Base-by-base conservation (phyloP, 2,888 invertebrate species). In the Abrostola tripartita region DNA sequence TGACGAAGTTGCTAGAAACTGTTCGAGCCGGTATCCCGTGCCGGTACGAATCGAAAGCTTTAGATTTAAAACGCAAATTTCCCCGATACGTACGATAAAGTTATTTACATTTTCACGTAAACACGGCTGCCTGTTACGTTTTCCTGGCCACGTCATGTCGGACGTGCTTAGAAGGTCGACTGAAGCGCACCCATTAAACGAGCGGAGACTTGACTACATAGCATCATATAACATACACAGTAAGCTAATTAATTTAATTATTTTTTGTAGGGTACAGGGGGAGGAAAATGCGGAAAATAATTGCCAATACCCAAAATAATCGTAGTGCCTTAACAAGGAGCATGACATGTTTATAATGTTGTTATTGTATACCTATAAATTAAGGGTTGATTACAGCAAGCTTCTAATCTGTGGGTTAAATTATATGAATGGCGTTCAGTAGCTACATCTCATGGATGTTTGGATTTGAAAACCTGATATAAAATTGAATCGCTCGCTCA, bases 51-150 rank as follows among this genome's bases (percentile, higher is more conserved):
- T 72, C 58, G 57, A 70, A 65, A 72, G 52, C 11, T 58, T 50
- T 59, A 59, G 49, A 74, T 78, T 78, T 76, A 56, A 78, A 78
- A 71, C 66, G 62, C 71, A 71, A 65, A 71, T 71, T 74, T 65
- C 62, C 53, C 62, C 47, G 37, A 63, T 71, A 53, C 52, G 52
- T 52, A 53, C 41, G 64, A 61, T 65, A 54, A 35, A 65, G 53
- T 41, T 76, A 71, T 79, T 79, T 79, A 74, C 66, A 76, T 68
- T 60, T 68, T 41, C 55, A 57, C 66, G 68, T 65, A 63, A 77
- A 75, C 61, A 78, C 63, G 64, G 64, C 62, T 63, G 58, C 50
- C 68, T 49, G 65, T 68, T 65, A 65, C 63, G 55, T 76, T 76
- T 74, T 63, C 68, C 49, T 58, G 37, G 53, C 65, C 60, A 67